A percentile compares a stretch with the other conserved stretches of the same genome.
Conservation (phyloP, 1,140 invertebrate genomes). For the Tenebrio molitor region DNA sequence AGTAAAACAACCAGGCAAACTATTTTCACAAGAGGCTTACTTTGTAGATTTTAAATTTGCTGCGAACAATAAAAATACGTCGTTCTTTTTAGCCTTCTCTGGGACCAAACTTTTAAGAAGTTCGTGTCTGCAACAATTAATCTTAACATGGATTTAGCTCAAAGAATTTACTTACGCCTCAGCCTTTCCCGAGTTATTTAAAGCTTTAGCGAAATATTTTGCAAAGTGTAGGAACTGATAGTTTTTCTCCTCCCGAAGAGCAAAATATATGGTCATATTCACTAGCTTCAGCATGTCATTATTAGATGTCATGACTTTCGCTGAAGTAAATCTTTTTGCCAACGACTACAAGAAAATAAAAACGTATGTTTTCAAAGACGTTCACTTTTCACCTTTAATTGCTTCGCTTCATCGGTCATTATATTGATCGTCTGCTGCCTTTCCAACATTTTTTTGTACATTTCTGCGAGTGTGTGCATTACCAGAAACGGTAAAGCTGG, state of each 20-base stretch:
- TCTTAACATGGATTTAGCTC: background rate
- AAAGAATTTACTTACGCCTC: constrained; percentile 36
- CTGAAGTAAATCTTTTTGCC: constrained; percentile 16
- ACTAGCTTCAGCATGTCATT: constrained; percentile 18
- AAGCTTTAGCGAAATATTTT: constrained; percentile 18
- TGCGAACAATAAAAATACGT: constrained; percentile 21
- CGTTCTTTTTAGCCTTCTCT: constrained; percentile 27
- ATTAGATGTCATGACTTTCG: constrained; percentile 3
- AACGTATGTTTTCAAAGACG: background rate
- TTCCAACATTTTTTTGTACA: constrained; percentile 35
- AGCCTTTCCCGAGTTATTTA: constrained; percentile 10
- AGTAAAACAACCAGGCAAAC: too few relatives aligned
- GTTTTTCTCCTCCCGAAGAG: constrained; percentile 13
- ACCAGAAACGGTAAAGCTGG: constrained; percentile 17
- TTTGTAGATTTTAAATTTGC: constrained; percentile 5
- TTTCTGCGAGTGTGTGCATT: constrained; percentile 33
- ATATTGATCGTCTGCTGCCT: constrained; percentile 12
- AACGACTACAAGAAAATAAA: constrained; percentile 17
- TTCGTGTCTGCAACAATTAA: constrained; percentile 14
- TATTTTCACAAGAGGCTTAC: background rate
- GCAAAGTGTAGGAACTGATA: constrained; percentile 28
- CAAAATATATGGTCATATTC: constrained; percentile 2
- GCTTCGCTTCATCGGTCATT: background rate
- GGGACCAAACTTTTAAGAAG: constrained; percentile 25
- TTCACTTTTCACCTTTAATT: constrained; percentile 8